These are phyloP conservation scores for Bombus fervidus DNA, from an alignment of 1,140 invertebrate species.

Conservation along the genomic window DNA sequence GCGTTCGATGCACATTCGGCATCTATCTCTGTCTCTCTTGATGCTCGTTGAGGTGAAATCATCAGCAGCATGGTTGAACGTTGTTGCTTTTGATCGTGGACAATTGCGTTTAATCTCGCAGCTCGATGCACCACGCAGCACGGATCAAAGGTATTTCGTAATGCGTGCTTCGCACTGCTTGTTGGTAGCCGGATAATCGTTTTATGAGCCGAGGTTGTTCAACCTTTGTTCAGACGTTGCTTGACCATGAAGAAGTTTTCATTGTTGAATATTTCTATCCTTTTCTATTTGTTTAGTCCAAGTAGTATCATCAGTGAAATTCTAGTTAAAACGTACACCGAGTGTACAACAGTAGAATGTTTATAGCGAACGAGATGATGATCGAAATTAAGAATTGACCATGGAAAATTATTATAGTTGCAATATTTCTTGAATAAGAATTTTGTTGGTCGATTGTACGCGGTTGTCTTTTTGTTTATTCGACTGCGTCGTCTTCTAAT, in stretches of 20 bases:
- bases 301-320: too few species aligned
- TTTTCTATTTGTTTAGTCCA: background rate
- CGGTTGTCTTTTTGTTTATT: too few species aligned
- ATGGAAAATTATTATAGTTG: too few species aligned
- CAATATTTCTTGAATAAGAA: too few species aligned
- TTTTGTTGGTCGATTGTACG: too few species aligned
- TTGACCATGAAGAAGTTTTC: background rate
- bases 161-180: background rate
- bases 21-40: background rate
- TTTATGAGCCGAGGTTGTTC: constrained; percentile 8
- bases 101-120: constrained; percentile 42
- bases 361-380: too few species aligned
- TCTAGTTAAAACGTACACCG: too few species aligned
- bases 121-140: constrained; percentile 15
- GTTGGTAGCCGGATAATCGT: background rate
- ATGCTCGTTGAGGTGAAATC: background rate
- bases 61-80: background rate
- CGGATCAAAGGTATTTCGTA: constrained; percentile 33
- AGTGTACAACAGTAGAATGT: too few species aligned
- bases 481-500: too few species aligned
- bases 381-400: too few species aligned
- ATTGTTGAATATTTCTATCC: background rate
- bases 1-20: background rate
- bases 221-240: background rate
- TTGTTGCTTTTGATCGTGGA: background rate